Evolutionary conservation across 2,888 invertebrate species (phyloP).

Genomic region (Clitarchus hookeri): DNA sequence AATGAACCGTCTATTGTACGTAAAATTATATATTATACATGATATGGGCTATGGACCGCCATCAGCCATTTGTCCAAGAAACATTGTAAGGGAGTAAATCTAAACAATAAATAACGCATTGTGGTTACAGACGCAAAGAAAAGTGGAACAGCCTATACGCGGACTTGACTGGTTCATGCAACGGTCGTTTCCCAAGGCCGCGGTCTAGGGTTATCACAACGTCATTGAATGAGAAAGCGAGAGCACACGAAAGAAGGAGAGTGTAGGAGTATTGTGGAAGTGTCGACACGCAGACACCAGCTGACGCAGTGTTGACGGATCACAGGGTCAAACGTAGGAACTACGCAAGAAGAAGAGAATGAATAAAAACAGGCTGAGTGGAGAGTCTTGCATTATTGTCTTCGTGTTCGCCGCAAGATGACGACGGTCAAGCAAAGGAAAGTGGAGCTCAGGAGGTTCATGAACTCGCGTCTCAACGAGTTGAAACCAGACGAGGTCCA

Average conservation of each 20-base stretch:
- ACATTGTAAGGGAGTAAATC: too few relatives aligned
- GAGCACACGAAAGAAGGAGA: not conserved
- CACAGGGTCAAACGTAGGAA: not conserved
- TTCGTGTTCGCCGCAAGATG: not conserved
- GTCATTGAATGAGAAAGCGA: not conserved
- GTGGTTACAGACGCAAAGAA: too few relatives aligned
- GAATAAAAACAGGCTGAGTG: not conserved
- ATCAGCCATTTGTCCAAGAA: too few relatives aligned
- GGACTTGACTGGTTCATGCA: not conserved
- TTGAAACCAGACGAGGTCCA: conserved; percentile 26
- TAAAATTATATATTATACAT: too few relatives aligned
- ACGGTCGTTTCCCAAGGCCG: not conserved
- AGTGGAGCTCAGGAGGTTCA: conserved; percentile 27
- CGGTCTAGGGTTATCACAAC: not conserved
- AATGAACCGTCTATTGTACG: too few relatives aligned
- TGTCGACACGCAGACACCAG: not conserved
- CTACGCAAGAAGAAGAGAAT: not conserved
- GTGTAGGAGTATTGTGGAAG: too few relatives aligned
- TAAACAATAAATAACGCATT: too few relatives aligned
- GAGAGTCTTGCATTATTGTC: not conserved
- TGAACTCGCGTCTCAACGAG: conserved; percentile 24
- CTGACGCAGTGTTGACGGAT: not conserved
- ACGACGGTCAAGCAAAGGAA: conserved; percentile 26
- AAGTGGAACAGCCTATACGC: too few relatives aligned
- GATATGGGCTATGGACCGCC: too few relatives aligned